Evolutionary conservation across 53 echinoderm and acorn worm species (phyloP).

Genomic region (Antedon mediterranea): DNA sequence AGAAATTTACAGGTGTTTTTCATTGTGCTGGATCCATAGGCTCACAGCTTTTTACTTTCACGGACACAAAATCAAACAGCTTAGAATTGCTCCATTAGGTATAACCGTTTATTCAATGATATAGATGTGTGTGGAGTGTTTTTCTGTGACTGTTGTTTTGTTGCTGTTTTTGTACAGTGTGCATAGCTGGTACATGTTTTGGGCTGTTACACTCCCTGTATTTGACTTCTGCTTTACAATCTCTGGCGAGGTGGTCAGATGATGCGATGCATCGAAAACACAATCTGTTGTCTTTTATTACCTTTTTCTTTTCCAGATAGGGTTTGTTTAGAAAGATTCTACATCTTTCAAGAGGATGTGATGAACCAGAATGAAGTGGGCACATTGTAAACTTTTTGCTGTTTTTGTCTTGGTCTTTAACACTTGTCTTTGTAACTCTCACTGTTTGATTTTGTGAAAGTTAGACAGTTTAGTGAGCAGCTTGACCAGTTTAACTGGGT

Average conservation of each 20-base stretch:
- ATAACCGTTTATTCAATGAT: no score
- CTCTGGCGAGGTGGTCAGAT: constrained; percentile 23
- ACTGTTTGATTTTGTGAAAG: background rate
- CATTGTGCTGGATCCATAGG: no score
- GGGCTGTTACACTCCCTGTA: background rate
- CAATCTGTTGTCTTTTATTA: constrained; percentile 22
- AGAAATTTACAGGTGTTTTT: no score
- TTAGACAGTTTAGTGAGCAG: no score
- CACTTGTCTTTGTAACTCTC: background rate
- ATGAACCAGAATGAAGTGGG: background rate
- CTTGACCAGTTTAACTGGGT: no score
- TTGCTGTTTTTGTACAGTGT: background rate
- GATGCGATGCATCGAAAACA: constrained; percentile 24
- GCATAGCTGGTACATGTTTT: background rate
- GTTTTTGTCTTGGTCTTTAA: background rate
- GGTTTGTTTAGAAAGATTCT: constrained; percentile 26
- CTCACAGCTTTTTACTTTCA: no score
- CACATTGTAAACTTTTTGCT: constrained; percentile 7
- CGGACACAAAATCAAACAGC: no score
- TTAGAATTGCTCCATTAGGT: no score
- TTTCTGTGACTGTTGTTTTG: background rate
- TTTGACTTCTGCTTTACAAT: background rate
- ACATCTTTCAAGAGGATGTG: constrained; percentile 28
- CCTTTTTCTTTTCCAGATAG: constrained; percentile 12
- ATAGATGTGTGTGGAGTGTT: background rate